These are phyloP conservation scores for Anoplopoma fimbria DNA, from an alignment of 2,113 vertebrate genomes.

Conservation along the genomic window DNA sequence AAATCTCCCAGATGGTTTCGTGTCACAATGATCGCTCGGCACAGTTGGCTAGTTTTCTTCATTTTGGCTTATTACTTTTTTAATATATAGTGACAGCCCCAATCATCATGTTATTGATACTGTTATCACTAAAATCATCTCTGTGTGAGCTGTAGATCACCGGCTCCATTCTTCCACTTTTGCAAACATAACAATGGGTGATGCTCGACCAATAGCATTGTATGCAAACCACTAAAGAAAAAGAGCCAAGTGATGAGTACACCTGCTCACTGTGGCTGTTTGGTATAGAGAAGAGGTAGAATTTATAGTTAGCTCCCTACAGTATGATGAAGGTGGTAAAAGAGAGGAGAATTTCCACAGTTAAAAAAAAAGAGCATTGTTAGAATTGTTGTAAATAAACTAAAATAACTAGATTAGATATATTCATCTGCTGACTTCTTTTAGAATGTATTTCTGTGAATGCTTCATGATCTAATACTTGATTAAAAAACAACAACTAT, in stretches of 20 bases:
- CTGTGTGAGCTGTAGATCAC: neutral
- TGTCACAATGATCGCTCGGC: neutral
- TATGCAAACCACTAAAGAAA: neutral
- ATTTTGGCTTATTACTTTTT: neutral
- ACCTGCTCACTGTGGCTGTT: neutral
- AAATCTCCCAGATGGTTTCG: neutral
- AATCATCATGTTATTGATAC: neutral
- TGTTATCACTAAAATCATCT: neutral
- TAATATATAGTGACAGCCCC: neutral
- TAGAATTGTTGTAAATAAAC: neutral
- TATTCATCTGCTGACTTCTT: neutral
- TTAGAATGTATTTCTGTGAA: neutral
- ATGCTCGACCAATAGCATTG: neutral
- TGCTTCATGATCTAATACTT: neutral
- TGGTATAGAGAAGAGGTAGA: neutral
- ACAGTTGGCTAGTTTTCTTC: neutral
- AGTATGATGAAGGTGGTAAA: neutral
- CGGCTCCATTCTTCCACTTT: neutral
- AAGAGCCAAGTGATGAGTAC: neutral
- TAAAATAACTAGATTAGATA: neutral
- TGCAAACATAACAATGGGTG: neutral
- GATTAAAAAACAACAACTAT: neutral
- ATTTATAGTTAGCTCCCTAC: neutral
- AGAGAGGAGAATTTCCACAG: too few species aligned
- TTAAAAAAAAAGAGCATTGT: neutral